Percentiles rank a stretch among this genome's conserved stretches.
phyloP scores from a whole-genome alignment of 2,797 vertebrate genomes.

The Rhodeus uyekii region DNA sequence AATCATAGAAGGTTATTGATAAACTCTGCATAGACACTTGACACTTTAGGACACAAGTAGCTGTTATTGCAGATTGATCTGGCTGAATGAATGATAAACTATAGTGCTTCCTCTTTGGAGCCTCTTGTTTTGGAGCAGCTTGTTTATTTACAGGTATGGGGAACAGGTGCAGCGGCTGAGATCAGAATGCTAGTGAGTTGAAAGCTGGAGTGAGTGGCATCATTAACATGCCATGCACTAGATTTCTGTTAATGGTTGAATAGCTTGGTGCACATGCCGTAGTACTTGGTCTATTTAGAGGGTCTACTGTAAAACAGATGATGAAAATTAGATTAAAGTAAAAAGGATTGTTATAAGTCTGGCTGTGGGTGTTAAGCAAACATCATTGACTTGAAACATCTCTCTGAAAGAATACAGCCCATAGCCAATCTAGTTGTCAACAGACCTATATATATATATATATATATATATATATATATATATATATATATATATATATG shows the following conservation, averaged over 20 bases:
- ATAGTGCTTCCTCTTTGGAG: constrained; percentile 47
- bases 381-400: not conserved
- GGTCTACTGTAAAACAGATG: constrained; percentile 31
- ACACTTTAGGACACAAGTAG: not conserved
- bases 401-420: not conserved
- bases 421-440: not conserved
- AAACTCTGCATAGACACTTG: not conserved
- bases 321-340: constrained; percentile 35
- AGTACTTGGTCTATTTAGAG: constrained; percentile 42
- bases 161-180: constrained; percentile 74
- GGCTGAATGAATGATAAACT: constrained; percentile 5
- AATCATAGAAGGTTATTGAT: not conserved
- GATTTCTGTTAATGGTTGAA: constrained; percentile 58
- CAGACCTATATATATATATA: not conserved
- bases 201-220: constrained; percentile 61
- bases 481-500: no score
- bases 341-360: constrained; percentile 2
- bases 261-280: constrained; percentile 47
- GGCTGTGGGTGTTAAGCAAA: not conserved
- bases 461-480: no score
- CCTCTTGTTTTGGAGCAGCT: constrained; percentile 59
- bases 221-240: constrained; percentile 52
- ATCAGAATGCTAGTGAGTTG: constrained; percentile 64
- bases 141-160: constrained; percentile 69
- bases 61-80: constrained; percentile 25